phyloP scores from a whole-genome alignment of 2,888 invertebrate species.

The Napeogenes sylphis region DNA sequence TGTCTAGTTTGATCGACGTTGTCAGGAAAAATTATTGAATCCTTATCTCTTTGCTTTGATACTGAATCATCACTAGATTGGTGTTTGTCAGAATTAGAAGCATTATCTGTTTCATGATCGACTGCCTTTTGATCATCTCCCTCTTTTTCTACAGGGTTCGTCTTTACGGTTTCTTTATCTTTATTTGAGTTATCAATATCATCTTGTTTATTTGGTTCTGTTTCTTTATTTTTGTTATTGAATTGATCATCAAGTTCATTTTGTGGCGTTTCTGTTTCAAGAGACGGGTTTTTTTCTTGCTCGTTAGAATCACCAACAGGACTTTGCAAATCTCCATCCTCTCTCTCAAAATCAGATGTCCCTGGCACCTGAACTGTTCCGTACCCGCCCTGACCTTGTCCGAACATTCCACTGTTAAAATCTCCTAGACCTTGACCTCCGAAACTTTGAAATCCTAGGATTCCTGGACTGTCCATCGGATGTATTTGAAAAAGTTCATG shows the following conservation, averaged over 20 bases:
- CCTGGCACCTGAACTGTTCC: background rate
- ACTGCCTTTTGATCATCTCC: background rate
- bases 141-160: no score
- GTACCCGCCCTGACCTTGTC: background rate
- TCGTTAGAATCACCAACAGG: background rate
- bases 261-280: no score
- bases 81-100: background rate
- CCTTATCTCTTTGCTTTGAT: conserved; percentile 10
- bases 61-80: background rate
- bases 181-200: background rate
- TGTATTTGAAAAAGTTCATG: conserved; percentile 1
- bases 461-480: background rate
- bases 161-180: background rate
- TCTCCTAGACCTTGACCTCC: conserved; percentile 1
- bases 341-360: background rate
- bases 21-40: conserved; percentile 14
- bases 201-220: background rate
- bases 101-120: background rate
- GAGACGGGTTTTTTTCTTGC: background rate
- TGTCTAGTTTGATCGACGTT: conserved; percentile 8
- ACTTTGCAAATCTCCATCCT: background rate
- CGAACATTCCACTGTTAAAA: background rate
- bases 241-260: background rate
- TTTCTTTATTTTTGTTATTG: background rate
- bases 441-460: background rate